Evolutionary conservation across 2,797 vertebrate genomes (phyloP).

Genomic region (Chrysolophus pictus): DNA sequence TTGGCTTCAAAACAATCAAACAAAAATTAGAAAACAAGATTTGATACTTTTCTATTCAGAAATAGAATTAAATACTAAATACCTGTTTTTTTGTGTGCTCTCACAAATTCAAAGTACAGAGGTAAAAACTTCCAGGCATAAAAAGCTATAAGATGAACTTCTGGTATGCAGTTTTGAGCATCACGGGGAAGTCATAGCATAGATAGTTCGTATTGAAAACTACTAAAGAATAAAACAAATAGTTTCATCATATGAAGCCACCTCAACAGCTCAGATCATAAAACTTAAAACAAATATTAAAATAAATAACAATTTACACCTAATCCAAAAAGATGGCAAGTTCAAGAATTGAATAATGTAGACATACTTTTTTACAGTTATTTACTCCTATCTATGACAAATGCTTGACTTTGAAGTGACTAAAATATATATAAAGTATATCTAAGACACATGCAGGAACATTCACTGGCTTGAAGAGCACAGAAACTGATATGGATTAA

Average conservation of each 20-base stretch:
- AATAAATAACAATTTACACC: neutral
- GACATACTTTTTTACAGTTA: neutral
- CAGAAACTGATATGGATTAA: neutral
- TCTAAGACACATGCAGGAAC: neutral
- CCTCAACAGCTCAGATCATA: neutral
- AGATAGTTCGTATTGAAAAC: neutral
- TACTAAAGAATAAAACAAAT: neutral
- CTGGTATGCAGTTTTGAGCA: neutral
- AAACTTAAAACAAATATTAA: constrained; percentile 21
- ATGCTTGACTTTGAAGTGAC: neutral
- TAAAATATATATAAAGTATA: constrained; percentile 13
- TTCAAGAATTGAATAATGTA: neutral
- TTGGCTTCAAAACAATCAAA: neutral
- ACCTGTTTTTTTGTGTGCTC: neutral
- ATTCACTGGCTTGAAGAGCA: neutral
- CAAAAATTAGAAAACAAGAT: neutral
- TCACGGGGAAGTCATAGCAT: neutral
- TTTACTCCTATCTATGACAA: neutral
- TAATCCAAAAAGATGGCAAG: neutral
- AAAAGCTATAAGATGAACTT: neutral
- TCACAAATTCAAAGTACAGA: neutral
- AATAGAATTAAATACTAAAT: neutral
- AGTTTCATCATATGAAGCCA: neutral
- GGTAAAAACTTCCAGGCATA: neutral
- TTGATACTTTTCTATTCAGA: neutral